These are phyloP conservation scores for Holothuria leucospilota DNA, from an alignment of 53 echinoderm and acorn worm genomes.

Conservation along the genomic window DNA sequence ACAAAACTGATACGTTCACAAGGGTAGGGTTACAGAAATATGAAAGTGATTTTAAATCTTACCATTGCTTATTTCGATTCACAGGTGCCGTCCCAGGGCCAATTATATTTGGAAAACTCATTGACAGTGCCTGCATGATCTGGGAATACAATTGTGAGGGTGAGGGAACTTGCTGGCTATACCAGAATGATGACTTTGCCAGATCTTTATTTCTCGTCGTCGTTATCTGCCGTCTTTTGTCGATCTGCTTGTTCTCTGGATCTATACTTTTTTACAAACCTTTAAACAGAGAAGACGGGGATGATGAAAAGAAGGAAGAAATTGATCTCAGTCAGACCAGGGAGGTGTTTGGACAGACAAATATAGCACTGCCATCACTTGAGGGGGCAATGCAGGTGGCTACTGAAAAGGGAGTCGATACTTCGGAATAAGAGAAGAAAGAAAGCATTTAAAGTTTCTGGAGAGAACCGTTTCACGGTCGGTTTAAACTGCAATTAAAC, in stretches of 20 bases:
- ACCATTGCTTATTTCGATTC: background rate
- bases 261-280: conserved; percentile 32
- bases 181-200: conserved; percentile 53
- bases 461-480: too few relatives aligned
- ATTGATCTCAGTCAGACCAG: too few relatives aligned
- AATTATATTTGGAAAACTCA: conserved; percentile 63
- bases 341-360: too few relatives aligned
- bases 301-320: background rate
- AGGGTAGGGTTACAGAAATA: too few relatives aligned
- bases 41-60: background rate
- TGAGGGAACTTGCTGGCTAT: conserved; percentile 65
- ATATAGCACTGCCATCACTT: too few relatives aligned
- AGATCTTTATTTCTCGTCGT: conserved; percentile 13
- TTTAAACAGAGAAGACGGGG: background rate
- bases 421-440: background rate
- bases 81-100: conserved; percentile 74
- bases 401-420: conserved; percentile 6
- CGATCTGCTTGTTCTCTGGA: background rate
- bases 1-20: too few relatives aligned
- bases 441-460: too few relatives aligned
- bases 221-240: background rate
- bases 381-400: background rate
- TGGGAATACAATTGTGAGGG: conserved; percentile 72
- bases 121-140: conserved; percentile 68
- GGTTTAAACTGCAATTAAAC: too few relatives aligned